Conservation (phyloP, 2,113 vertebrate genomes). For the Fregetta grallaria region DNA sequence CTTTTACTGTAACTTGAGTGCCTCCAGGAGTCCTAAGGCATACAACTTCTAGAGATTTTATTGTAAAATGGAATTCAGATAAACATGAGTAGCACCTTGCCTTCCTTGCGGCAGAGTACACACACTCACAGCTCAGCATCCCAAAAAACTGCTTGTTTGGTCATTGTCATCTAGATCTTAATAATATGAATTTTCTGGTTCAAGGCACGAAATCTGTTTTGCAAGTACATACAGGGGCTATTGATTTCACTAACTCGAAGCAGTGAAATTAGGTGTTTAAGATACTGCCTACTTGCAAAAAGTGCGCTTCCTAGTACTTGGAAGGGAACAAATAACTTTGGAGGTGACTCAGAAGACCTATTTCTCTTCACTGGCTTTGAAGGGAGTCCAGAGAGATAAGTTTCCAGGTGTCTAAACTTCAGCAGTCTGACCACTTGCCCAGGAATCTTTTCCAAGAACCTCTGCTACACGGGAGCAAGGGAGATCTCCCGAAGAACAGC, state of each 20-base stretch:
- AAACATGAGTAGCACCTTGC: neutral
- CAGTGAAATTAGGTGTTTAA: neutral
- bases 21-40: neutral
- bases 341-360: neutral
- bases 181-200: neutral
- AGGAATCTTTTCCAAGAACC: neutral
- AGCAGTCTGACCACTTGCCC: neutral
- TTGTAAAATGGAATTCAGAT: neutral
- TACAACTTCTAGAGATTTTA: neutral
- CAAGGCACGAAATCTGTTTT: neutral
- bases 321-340: neutral
- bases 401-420: neutral
- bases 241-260: neutral
- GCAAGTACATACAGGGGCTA: neutral
- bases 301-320: neutral
- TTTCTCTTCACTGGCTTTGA: neutral
- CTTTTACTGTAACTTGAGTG: neutral
- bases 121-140: neutral
- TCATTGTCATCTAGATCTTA: neutral
- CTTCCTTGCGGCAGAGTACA: neutral
- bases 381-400: neutral
- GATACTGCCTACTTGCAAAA: neutral
- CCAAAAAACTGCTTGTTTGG: neutral
- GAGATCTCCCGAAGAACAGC: neutral
- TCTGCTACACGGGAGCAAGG: fast-evolving